These are phyloP conservation scores for Baryphthengus martii DNA, from an alignment of 2,113 vertebrate genomes.

Conservation along the genomic window DNA sequence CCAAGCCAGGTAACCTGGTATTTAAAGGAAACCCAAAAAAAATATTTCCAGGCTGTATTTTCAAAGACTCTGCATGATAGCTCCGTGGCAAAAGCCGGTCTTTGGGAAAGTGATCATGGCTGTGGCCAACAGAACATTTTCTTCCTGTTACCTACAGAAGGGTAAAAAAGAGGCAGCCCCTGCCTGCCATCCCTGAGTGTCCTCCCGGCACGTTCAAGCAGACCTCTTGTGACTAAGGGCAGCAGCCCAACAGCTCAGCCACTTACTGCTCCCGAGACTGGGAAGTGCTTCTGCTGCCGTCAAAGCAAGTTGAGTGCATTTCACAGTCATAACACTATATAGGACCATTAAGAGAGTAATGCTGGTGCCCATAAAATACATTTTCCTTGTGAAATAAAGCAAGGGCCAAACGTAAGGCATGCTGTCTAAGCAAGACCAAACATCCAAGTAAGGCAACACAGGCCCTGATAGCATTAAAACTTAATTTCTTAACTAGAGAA, in stretches of 20 bases:
- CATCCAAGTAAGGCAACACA: neutral
- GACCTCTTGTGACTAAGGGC: neutral
- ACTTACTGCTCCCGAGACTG: neutral
- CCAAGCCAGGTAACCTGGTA: neutral
- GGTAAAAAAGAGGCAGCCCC: neutral
- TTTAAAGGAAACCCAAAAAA: neutral
- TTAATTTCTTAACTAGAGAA: slow-evolving; percentile 34
- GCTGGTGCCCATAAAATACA: neutral
- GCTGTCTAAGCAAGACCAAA: neutral
- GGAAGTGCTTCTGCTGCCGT: neutral
- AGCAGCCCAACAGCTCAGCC: neutral
- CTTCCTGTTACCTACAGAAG: neutral
- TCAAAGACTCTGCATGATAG: neutral
- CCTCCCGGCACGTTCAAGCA: neutral
- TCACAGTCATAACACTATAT: neutral
- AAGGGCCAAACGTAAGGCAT: neutral
- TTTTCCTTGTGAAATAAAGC: neutral
- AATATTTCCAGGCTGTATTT: neutral
- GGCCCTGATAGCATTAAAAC: neutral
- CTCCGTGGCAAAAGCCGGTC: neutral
- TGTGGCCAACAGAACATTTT: neutral
- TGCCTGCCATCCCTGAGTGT: neutral
- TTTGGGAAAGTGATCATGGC: neutral
- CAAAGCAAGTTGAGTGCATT: neutral
- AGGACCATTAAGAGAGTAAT: neutral